Conservation (phyloP, 2,113 vertebrate genomes). For the Dipodomys merriami region DNA sequence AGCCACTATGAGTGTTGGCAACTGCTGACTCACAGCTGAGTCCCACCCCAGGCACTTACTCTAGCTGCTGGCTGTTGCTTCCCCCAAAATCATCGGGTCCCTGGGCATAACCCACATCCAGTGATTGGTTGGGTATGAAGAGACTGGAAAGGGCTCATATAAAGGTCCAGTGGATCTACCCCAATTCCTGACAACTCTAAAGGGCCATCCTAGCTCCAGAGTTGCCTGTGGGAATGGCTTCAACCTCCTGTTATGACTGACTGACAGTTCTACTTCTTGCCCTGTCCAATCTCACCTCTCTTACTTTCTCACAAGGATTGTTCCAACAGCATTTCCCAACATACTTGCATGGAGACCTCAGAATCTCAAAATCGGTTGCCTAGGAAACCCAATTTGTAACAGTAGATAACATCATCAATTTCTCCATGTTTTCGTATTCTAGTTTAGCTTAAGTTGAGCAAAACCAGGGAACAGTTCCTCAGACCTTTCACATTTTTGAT, state of each 20-base stretch:
- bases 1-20: background rate
- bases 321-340: background rate
- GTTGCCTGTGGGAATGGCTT: background rate
- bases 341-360: background rate
- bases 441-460: conserved; percentile 35
- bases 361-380: conserved; percentile 28
- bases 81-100: background rate
- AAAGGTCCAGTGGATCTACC: background rate
- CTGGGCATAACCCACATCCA: background rate
- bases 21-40: conserved; percentile 19
- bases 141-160: background rate
- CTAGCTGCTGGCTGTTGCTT: background rate
- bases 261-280: background rate
- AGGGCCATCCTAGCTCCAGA: background rate
- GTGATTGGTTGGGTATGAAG: background rate
- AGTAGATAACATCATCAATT: background rate
- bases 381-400: background rate
- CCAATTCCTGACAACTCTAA: background rate
- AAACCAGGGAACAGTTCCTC: background rate
- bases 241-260: background rate
- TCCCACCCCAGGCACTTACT: background rate
- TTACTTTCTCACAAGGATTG: background rate
- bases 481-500: conserved; percentile 16
- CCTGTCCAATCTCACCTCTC: background rate
- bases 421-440: background rate